These are phyloP conservation scores for Belgica antarctica DNA, from an alignment of 2,888 invertebrate species.

Conservation along the genomic window DNA sequence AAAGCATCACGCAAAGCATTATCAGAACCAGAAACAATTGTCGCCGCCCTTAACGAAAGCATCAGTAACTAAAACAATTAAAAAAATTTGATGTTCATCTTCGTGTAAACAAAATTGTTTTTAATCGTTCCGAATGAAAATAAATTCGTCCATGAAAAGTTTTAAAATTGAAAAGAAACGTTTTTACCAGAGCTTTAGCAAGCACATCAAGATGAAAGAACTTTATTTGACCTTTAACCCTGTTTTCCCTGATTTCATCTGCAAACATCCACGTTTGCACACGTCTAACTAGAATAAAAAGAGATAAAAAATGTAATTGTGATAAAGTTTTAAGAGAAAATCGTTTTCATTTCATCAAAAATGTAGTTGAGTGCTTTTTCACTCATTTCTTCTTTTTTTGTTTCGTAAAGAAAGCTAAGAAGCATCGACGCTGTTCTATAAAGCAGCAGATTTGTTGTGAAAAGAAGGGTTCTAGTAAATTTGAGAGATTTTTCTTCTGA, in stretches of 20 bases:
- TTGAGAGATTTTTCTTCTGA: too few species aligned
- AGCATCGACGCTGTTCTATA: not conserved
- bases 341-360: too few species aligned
- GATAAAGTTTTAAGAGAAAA: constrained; percentile 28
- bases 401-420: not conserved
- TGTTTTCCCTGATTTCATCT: not conserved
- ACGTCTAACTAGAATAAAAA: constrained; percentile 18
- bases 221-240: not conserved
- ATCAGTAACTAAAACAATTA: constrained; percentile 5
- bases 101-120: constrained; percentile 2
- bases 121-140: constrained; percentile 1
- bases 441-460: not conserved
- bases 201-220: too few species aligned
- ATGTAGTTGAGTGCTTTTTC: not conserved
- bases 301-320: constrained; percentile 22
- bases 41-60: constrained; percentile 5
- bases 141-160: constrained; percentile 10
- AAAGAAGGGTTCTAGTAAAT: too few species aligned
- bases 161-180: not conserved
- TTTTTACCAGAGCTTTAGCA: not conserved
- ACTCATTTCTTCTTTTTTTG: not conserved
- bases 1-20: constrained; percentile 17
- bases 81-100: constrained; percentile 24
- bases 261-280: not conserved
- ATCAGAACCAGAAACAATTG: too few species aligned